These are phyloP conservation scores for Acrobasis consociella DNA, from an alignment of 2,888 invertebrate species.

Conservation along the genomic window DNA sequence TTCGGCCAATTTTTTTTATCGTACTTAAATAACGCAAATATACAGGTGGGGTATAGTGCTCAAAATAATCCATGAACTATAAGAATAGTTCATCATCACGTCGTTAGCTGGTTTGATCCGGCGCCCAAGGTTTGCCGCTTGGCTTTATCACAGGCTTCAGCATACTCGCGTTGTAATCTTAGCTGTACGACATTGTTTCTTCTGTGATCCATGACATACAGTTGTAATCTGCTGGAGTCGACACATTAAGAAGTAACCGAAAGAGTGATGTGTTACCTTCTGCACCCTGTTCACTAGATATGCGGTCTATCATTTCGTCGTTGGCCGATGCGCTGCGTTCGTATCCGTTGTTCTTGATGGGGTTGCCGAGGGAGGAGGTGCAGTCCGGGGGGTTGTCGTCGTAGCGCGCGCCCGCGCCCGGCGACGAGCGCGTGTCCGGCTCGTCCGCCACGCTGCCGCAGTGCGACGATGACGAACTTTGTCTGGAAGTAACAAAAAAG, in stretches of 20 bases:
- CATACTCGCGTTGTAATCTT: too few species aligned
- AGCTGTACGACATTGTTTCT: too few species aligned
- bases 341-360: conserved; percentile 80
- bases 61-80: too few species aligned
- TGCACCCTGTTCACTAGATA: conserved; percentile 77
- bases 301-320: conserved; percentile 75
- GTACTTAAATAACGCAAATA: too few species aligned
- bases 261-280: conserved; percentile 59
- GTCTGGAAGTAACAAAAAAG: conserved; percentile 51
- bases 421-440: conserved; percentile 78
- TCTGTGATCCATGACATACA: too few species aligned
- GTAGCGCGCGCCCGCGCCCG: conserved; percentile 74
- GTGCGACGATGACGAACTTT: conserved; percentile 79
- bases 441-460: conserved; percentile 77
- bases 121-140: too few species aligned
- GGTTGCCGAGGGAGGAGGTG: conserved; percentile 74
- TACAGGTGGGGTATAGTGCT: too few species aligned
- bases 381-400: conserved; percentile 73
- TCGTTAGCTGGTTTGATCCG: too few species aligned
- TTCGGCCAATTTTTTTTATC: too few species aligned
- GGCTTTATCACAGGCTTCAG: too few species aligned
- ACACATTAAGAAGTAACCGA: neutral
- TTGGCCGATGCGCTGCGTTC: conserved; percentile 72
- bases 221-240: too few species aligned
- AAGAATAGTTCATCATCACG: too few species aligned